Evolutionary conservation across 2,888 invertebrate genomes (phyloP), one percentile per base, ranked within the genome.

Genomic region (Hoplodrina blanda): DNA sequence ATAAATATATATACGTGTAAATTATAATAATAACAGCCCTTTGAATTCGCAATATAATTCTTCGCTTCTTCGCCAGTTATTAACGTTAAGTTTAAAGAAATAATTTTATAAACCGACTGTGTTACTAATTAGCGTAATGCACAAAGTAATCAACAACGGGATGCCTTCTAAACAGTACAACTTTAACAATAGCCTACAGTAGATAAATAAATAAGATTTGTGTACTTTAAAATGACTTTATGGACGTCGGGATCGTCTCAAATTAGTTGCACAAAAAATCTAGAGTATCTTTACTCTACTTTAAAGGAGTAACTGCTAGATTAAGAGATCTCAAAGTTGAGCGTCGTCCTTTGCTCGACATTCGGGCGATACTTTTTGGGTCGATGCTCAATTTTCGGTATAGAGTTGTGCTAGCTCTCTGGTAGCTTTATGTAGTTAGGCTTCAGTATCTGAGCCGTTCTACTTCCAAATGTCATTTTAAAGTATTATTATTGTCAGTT

Each of bases 131-230:
- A 94, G 92, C 87, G 92, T 95, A 92, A 92, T 90, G 89, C 94
- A 93, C 90, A 91, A 90, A 88, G 88, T 88, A 90, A 90, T 87
- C 90, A 92, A 89, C 89, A 96, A 96, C 96, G 95, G 94, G 90
- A 95, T 96, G 96, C 96, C 96, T 96, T 96, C 90, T 86, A 88
- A 85, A 94, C 96, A 96, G 96, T 96, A 96, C 96, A 96, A 96
- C 91, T 95, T 91, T 92, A 89, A 90, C 95, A 94, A 95, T 96
- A 96, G 92, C 93, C 91, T 95, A 94, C 91, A 90, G 73, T 95
- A 94, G 93, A 90, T 94, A 91, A 94, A 89, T 89, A 85, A 85
- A 89, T 91, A 91, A 91, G 87, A 89, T 83, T 78, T 67, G 76
- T 75, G 19, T 88, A 85, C 90, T 88, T 86, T 86, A 86, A 88